Evolutionary conservation across 1,140 invertebrate genomes (phyloP), one percentile per base, ranked within the genome.

Genomic region (Trichonephila inaurata): DNA sequence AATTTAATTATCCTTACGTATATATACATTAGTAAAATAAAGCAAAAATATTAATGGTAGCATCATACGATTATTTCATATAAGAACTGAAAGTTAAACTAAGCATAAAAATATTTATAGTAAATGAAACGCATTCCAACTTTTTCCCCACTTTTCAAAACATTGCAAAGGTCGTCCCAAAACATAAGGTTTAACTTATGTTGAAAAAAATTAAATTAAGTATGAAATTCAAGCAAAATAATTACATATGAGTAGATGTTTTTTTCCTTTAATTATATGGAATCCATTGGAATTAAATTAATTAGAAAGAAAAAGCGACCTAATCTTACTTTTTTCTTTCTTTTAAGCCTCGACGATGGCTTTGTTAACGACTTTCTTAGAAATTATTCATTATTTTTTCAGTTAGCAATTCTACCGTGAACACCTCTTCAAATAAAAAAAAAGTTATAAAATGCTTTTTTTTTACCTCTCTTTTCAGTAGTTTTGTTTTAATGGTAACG

Each of bases 401-500:
- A 77, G 66, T 69, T 69, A 69, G 21, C 24, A 69, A 69, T 69
- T 69, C 66, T 24, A 69, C 66, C 24, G 21, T 16, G 69, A 40
- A 77, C 4, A 33, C 14, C 16, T 77, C 33, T 77, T 19, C 7
- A 40, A 18, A 18, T 6, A 19, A 40, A 40, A 85, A 81, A 77
- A 85, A 85, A 85, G 10, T 4, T 58, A 85, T 58, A 58, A 21
- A 58, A 24, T 24, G 12, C 33, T 40, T 58, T 85, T 61, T 85
- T 61, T 61, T 16, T 28, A 1, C n/a, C 7, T 40, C 12, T 60
- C 24, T 61, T 85, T 85, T 24, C n/a, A 61, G 51, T 60, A 58
- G 83, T 85, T 83, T 85, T 85, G 51, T 60, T 60, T 85, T 85
- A 85, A 85, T 85, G 83, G 28, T 60, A 85, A 85, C 44, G 51